phyloP scores from a whole-genome alignment of 2,113 vertebrate species.

The Cottus gobio region DNA sequence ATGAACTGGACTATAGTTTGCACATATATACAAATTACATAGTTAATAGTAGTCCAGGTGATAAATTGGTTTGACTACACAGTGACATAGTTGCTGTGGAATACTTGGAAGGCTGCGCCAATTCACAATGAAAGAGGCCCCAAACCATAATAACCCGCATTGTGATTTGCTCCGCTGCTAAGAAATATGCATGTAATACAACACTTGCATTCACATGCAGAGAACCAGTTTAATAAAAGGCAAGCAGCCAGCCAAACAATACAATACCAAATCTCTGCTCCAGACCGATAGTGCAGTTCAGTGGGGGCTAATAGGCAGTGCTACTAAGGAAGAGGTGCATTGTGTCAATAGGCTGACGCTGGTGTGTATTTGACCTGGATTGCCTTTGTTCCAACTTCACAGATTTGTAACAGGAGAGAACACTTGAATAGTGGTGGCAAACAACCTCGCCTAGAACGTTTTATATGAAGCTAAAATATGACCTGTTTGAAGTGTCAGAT shows the following conservation, averaged over 20 bases:
- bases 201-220: neutral
- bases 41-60: neutral
- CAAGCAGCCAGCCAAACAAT: constrained; percentile 21
- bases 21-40: neutral
- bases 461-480: neutral
- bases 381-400: neutral
- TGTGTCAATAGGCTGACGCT: neutral
- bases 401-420: neutral
- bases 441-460: neutral
- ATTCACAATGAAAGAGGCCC: neutral
- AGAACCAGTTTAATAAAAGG: constrained; percentile 12
- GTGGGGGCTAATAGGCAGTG: neutral
- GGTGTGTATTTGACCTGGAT: constrained; percentile 11
- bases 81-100: neutral
- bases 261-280: neutral
- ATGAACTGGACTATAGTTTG: neutral
- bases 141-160: neutral
- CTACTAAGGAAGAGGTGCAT: neutral
- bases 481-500: neutral
- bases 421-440: constrained; percentile 8
- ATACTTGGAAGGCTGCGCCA: neutral
- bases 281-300: neutral
- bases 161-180: neutral
- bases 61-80: neutral
- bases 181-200: neutral